phyloP scores from a whole-genome alignment of 2,113 vertebrate genomes.

The Phaethon lepturus region DNA sequence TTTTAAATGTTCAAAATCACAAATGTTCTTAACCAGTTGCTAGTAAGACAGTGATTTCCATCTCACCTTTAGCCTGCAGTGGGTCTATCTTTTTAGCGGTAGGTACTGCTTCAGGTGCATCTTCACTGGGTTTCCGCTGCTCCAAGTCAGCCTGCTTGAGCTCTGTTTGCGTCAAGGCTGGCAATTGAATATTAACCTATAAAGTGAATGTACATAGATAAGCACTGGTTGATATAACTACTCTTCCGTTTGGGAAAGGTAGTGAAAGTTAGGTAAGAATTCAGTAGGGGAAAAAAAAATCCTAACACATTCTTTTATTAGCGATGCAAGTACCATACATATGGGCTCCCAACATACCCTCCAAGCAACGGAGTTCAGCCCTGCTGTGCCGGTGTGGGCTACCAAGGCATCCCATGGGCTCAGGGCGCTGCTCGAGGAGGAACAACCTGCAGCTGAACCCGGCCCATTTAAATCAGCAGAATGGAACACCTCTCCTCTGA shows the following conservation, averaged over 20 bases:
- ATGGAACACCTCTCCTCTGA: too few species aligned
- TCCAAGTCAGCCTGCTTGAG: not conserved
- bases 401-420: too few species aligned
- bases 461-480: too few species aligned
- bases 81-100: not conserved
- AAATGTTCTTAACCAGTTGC: not conserved
- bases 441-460: too few species aligned
- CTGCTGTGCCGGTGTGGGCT: too few species aligned
- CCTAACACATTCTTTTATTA: not conserved
- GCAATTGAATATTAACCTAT: not conserved
- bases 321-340: not conserved
- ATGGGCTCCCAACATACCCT: too few species aligned
- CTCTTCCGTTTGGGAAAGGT: not conserved
- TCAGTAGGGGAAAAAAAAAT: not conserved
- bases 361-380: too few species aligned
- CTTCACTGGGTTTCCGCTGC: not conserved
- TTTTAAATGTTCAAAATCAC: not conserved
- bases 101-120: not conserved
- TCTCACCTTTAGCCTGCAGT: slow-evolving; percentile 47
- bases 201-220: not conserved
- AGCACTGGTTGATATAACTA: not conserved
- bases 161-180: not conserved
- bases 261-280: not conserved
- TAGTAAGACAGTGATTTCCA: not conserved
- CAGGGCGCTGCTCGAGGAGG: too few species aligned